Base-by-base conservation (phyloP, 1,140 invertebrate species). In the Zaprionus vittiger region DNA sequence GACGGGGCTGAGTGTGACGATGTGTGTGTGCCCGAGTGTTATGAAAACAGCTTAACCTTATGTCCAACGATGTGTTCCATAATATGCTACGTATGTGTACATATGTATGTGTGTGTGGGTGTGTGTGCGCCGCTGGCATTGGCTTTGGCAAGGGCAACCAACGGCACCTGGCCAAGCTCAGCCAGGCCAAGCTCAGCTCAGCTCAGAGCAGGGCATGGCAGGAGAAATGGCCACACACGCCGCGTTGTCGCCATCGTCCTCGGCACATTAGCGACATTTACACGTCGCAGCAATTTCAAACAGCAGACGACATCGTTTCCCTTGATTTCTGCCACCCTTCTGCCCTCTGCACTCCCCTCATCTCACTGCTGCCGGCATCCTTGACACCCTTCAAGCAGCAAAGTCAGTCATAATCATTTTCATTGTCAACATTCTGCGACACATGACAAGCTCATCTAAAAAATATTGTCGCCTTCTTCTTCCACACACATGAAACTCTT, bases 41-140 rank as follows among this genome's bases (percentile, higher is more conserved):
- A 90, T 89, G 85, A 89, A 90, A 89, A 89, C 81, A 89, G 85
- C 84, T 89, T 89, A 89, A 89, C 84, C 84, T 89, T 89, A 89
- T 89, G 84, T 75, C 84, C 85, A 89, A 89, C 85, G 85, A 90
- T 89, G 84, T 89, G 84, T 87, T 84, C 69, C 63, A 69, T 87
- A 89, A 84, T 87, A 73, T 66, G 71, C 56, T 47, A 34, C 38
- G 47, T 66, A 28, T 38, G 47, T 44, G 17, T 44, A 20, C n/a
- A 24, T 41, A 55, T 52, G 52, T 24, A n/a, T 41, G 60, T 41
- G 54, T 34, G 44, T 59, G 17, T 5, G 24, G 24, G 41, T 34
- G 41, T 62, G 57, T 74, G 20, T 15, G 73, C 31, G 84, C 78
- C 77, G 73, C 71, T 90, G 84, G 87, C 84, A 90, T 87, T 86